Base-by-base conservation (phyloP, 2,888 invertebrate species). In the Colostygia pectinataria region DNA sequence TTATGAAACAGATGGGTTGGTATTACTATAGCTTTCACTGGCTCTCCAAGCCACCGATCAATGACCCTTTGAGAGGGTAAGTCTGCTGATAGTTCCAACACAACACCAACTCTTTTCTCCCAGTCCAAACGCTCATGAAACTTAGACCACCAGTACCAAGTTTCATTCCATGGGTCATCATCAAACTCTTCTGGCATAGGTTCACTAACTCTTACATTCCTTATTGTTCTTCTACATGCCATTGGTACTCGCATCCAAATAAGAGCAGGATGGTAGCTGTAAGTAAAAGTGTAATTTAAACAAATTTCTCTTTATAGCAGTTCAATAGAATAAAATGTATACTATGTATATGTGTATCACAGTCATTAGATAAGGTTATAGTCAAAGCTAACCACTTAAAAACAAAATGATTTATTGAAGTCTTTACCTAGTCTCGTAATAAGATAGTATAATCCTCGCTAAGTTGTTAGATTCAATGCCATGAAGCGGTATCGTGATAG, bases 1-100 rank as follows among this genome's bases (percentile, higher is more conserved):
- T 93, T 93, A 27, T 96, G 91, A 80, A 99, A 99, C 47, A 97
- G 86, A 28, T 93, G 91, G 9, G 98, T 96, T 2, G 96, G 95
- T 37, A 99, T 77, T 34, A 97, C 90, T 27, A 98, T 86, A 52
- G 95, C 95, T 76, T 95, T 96, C 1, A 99, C 92, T 4, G 98
- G 98, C 83, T 99, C 99, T 0, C 98, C 98, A 18, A 96, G 84
- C 99, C 99, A 99, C 51, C 99, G 92, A 14, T 94, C 92, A 6
- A 97, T 71, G 39, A 93, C 92, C 15, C 92, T 92, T 36, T 91
- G 85, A 7, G 93, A 91, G 0, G 98, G 96, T 15, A 97, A 89
- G 73, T 98, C 95, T 32, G 95, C 93, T 32, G 95, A 93, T 20
- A 98, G 68, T 76, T 97, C 95, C 28, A 99, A 83, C 0, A 95